phyloP scores from a whole-genome alignment of 2,113 vertebrate species.

The Stictonetta naevosa region DNA sequence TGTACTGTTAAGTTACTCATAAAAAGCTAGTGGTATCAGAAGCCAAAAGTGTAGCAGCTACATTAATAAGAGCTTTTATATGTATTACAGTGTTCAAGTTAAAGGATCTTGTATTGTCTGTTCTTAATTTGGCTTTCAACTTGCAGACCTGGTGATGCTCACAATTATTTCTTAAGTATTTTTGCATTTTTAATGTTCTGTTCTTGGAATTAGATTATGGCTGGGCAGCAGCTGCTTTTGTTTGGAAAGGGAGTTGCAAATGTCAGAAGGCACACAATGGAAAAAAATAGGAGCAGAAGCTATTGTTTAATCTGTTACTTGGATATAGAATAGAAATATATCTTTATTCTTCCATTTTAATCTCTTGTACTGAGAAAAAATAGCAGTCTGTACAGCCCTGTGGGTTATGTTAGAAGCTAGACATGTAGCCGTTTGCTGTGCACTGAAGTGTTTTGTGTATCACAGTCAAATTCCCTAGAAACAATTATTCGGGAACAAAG shows the following conservation, averaged over 20 bases:
- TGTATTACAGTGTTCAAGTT: neutral
- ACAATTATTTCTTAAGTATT: neutral
- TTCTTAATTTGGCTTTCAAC: neutral
- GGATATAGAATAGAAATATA: neutral
- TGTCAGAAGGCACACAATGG: neutral
- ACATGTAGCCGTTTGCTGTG: neutral
- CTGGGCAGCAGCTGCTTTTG: neutral
- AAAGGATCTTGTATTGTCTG: neutral
- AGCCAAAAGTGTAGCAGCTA: conserved; percentile 1
- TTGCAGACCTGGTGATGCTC: neutral
- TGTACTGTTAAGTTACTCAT: neutral
- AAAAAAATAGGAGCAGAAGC: neutral
- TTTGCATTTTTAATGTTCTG: neutral
- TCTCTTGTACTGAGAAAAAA: conserved; percentile 1
- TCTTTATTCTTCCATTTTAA: neutral
- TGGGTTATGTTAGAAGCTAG: neutral
- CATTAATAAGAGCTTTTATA: neutral
- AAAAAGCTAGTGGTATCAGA: neutral
- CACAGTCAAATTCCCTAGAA: neutral
- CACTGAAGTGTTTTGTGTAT: neutral
- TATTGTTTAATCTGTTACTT: conserved; percentile 25
- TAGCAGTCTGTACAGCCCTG: neutral
- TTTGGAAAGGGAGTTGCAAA: conserved; percentile 8
- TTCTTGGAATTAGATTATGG: neutral
- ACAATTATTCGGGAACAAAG: neutral